Evolutionary conservation across 2,113 vertebrate genomes (phyloP).

Genomic region (Misgurnus mizolepis): DNA sequence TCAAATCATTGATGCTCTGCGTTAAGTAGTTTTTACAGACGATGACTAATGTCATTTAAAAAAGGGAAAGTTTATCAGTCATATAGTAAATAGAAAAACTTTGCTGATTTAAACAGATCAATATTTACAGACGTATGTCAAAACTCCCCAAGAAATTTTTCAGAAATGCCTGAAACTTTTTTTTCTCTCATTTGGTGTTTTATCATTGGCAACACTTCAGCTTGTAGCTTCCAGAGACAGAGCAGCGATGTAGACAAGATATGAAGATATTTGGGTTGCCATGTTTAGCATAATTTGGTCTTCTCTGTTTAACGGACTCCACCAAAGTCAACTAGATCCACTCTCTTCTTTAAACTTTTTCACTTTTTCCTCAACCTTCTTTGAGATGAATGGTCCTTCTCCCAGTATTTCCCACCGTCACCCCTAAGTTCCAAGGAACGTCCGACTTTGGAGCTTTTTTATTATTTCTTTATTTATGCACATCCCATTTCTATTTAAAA

Average conservation of each 20-base stretch:
- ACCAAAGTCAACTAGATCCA: background rate
- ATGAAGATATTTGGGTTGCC: constrained; percentile 22
- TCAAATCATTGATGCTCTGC: background rate
- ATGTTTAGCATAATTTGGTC: constrained; percentile 34
- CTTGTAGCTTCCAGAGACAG: constrained; percentile 35
- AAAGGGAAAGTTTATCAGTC: background rate
- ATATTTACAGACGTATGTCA: background rate
- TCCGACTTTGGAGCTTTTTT: constrained; percentile 65
- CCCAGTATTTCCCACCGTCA: constrained; percentile 5
- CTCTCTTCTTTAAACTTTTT: constrained; percentile 29
- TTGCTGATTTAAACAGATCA: background rate
- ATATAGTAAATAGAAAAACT: background rate
- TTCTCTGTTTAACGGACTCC: constrained; percentile 18
- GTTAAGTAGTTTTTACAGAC: background rate
- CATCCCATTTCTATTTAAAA: constrained; percentile 74
- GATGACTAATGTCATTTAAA: background rate
- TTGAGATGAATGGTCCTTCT: constrained; percentile 32
- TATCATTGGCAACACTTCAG: background rate
- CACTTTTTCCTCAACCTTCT: constrained; percentile 45
- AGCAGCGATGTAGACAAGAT: constrained; percentile 31
- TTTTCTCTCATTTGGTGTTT: background rate
- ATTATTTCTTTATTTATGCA: constrained; percentile 79
- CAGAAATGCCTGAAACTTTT: background rate
- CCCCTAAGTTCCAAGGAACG: constrained; percentile 59
- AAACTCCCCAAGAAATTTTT: constrained; percentile 14